phyloP scores from a whole-genome alignment of 1,140 invertebrate species.

The Drosophila sulfurigaster region DNA sequence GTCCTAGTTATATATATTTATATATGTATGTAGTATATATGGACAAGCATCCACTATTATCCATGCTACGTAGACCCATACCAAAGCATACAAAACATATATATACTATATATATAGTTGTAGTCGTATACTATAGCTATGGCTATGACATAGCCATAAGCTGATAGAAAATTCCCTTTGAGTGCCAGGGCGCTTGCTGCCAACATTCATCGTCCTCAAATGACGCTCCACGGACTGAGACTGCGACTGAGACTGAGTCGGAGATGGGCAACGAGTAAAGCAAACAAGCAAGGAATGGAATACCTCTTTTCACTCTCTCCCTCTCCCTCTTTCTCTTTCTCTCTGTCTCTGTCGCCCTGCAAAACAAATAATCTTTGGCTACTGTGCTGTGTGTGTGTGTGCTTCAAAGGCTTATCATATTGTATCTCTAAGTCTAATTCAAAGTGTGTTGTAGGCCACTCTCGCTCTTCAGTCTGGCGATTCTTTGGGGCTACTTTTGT shows the following conservation, averaged over 20 bases:
- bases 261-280: constrained; percentile 11
- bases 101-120: too few relatives aligned
- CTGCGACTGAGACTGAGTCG: too few relatives aligned
- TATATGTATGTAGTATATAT: too few relatives aligned
- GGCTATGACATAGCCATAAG: background rate
- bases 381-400: background rate
- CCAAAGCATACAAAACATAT: too few relatives aligned
- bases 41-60: constrained; percentile 19
- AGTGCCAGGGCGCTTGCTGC: constrained; percentile 28
- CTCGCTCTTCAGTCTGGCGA: background rate
- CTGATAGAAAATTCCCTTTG: constrained; percentile 52
- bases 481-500: constrained; percentile 31
- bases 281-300: constrained; percentile 32
- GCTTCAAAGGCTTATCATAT: constrained; percentile 50
- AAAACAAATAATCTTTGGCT: constrained; percentile 54
- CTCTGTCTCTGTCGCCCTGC: background rate
- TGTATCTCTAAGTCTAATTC: constrained; percentile 51
- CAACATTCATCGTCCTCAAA: constrained; percentile 42
- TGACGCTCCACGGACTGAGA: constrained; percentile 19
- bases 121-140: too few relatives aligned
- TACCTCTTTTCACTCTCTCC: background rate
- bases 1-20: constrained; percentile 17
- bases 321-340: background rate
- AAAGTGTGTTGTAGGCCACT: constrained; percentile 23
- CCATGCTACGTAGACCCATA: background rate